Percentiles rank a stretch among this genome's conserved stretches.
These are phyloP conservation scores for Drosophila kambysellisi DNA, from an alignment of 2,888 invertebrate genomes.

Conservation along the genomic window DNA sequence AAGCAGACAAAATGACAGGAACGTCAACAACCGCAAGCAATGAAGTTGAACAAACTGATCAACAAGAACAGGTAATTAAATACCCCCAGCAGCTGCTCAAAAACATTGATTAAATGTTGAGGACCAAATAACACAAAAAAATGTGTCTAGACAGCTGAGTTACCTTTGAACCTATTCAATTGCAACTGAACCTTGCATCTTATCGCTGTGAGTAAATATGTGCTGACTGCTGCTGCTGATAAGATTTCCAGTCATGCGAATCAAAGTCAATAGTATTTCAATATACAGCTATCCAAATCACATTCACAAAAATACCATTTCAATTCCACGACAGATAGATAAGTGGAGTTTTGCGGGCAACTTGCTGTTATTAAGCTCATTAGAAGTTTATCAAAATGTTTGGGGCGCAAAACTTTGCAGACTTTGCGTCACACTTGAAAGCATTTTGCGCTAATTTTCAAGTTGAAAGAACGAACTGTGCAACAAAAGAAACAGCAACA, in stretches of 20 bases:
- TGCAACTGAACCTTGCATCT: constrained; percentile 41
- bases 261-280: constrained; percentile 53
- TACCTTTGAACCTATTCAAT: constrained; percentile 52
- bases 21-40: constrained; percentile 18
- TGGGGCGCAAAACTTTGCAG: constrained; percentile 47
- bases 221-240: constrained; percentile 43
- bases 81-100: constrained; percentile 8
- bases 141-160: not conserved
- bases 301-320: constrained; percentile 8
- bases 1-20: constrained; percentile 44
- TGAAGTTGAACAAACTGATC: constrained; percentile 21
- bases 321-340: constrained; percentile 14
- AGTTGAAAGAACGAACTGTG: constrained; percentile 53
- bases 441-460: constrained; percentile 71
- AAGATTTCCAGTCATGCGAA: constrained; percentile 51
- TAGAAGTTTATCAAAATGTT: constrained; percentile 69
- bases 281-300: not conserved
- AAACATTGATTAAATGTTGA: constrained; percentile 36
- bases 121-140: not conserved
- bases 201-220: constrained; percentile 37
- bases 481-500: constrained; percentile 18
- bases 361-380: constrained; percentile 69
- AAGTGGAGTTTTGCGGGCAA: constrained; percentile 41
- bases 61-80: constrained; percentile 64
- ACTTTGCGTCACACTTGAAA: constrained; percentile 61